Base-by-base conservation (phyloP, 2,888 invertebrate species). In the Perdita meconis region DNA sequence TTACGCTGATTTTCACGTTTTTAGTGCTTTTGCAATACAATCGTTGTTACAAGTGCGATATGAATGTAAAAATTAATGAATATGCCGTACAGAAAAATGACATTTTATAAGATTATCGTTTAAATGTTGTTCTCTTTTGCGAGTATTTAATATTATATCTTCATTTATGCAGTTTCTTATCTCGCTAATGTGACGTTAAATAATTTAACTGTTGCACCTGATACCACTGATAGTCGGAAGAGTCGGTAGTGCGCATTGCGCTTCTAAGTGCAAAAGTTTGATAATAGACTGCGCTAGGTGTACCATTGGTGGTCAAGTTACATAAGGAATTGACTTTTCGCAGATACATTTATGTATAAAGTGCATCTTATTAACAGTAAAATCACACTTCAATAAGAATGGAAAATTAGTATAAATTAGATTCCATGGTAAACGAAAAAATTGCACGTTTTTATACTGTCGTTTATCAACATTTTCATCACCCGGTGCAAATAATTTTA, bases 251-350 rank as follows among this genome's bases (percentile, higher is more conserved):
- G 22, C 47, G 51, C 44, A 22, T 12, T 16, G 51, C 12, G 44
- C 22, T 50, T 8, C 10, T 30, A 30, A 53, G 66, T 77, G n/a
- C 71, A 16, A 19, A 42, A 34, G 36, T 26, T n/a, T 30, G 67
- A 34, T 71, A 76, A 47, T 34, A 79, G 79, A 57, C 77, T 22
- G 79, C 79, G 79, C 71, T 72, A 12, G 38, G 30, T 72, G 24
- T 24, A 36, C 40, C 16, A 19, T 64, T 60, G 6, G 6, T 6
- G 19, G 12, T 34, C 26, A 2, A 8, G 3, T 8, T 19, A 24
- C 47, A 64, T 2, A 34, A 40, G 30, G 16, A 30, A 12, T 8
- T 53, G 19, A 16, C 19, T 44, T 44, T 44, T 47, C 19, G n/a
- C 6, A 6, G 6, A 30, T 30, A 30, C 6, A 4, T 30, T 30